Percentiles rank a stretch among this genome's conserved stretches.
These are phyloP conservation scores for Caenorhabditis brenneri DNA, from an alignment of 1,140 invertebrate genomes.

Conservation along the genomic window DNA sequence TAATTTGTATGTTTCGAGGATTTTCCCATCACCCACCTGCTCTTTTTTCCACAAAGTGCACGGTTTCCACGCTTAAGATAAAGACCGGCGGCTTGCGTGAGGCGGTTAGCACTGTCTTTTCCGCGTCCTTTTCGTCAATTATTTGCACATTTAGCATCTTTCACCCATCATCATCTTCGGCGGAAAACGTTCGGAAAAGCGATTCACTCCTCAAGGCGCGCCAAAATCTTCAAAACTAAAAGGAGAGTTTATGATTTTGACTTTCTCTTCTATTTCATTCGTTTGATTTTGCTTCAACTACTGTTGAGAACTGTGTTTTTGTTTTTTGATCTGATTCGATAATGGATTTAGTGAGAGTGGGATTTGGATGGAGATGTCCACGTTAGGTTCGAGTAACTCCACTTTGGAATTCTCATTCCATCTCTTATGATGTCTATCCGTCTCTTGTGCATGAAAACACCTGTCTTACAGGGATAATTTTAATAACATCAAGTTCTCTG, in stretches of 20 bases:
- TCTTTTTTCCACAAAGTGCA: constrained; percentile 23
- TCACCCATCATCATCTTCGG: constrained; percentile 28
- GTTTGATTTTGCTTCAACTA: not conserved
- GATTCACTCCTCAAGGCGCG: constrained; percentile 28
- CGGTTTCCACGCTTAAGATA: constrained; percentile 19
- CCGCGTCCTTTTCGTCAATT: constrained; percentile 1
- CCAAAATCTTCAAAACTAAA: constrained; percentile 21
- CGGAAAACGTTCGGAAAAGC: not conserved
- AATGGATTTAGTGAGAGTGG: not conserved
- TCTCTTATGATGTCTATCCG: too few relatives aligned
- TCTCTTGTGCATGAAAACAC: too few relatives aligned
- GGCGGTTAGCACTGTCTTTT: constrained; percentile 30
- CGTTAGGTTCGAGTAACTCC: not conserved
- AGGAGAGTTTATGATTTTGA: not conserved
- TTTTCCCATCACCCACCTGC: not conserved
- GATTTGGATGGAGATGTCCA: not conserved
- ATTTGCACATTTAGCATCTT: constrained; percentile 41
- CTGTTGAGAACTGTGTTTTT: not conserved
- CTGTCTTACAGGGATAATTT: too few relatives aligned
- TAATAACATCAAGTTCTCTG: too few relatives aligned
- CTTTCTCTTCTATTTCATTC: not conserved
- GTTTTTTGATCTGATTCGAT: not conserved
- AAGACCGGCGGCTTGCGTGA: not conserved
- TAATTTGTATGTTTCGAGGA: constrained; percentile 35
- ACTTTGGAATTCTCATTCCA: too few relatives aligned